phyloP scores from a whole-genome alignment of 2,888 invertebrate species.

The Ennomos erosarius region DNA sequence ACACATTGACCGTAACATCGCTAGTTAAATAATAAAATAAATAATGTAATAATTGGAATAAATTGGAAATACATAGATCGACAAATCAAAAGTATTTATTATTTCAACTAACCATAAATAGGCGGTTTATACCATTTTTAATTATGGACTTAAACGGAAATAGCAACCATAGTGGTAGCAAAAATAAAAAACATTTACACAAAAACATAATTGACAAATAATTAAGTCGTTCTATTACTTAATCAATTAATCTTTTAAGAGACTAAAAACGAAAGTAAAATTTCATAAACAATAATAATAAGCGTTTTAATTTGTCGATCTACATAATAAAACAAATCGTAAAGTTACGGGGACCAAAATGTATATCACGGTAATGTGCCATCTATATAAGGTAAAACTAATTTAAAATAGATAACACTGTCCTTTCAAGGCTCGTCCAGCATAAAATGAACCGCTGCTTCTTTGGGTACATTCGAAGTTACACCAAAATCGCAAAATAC shows the following conservation, averaged over 20 bases:
- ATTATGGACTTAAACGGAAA: too few species aligned
- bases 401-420: constrained; percentile 23
- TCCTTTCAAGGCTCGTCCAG: constrained; percentile 2
- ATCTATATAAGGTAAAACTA: constrained; percentile 60
- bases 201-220: too few species aligned
- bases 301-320: constrained; percentile 16
- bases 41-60: constrained; percentile 9
- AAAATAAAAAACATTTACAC: too few species aligned
- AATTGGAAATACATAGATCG: constrained; percentile 13
- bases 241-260: too few species aligned
- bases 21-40: constrained; percentile 14
- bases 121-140: too few species aligned
- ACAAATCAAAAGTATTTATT: constrained; percentile 8
- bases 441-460: neutral
- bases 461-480: too few species aligned
- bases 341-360: constrained; percentile 73
- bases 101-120: neutral
- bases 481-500: too few species aligned
- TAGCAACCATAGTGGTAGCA: too few species aligned
- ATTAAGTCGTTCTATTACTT: too few species aligned
- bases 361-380: constrained; percentile 63
- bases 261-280: too few species aligned
- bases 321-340: constrained; percentile 43
- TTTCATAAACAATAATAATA: too few species aligned
- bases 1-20: constrained; percentile 33